Conservation (phyloP, 2,797 vertebrate genomes). For the Percopsis omiscomaycus region DNA sequence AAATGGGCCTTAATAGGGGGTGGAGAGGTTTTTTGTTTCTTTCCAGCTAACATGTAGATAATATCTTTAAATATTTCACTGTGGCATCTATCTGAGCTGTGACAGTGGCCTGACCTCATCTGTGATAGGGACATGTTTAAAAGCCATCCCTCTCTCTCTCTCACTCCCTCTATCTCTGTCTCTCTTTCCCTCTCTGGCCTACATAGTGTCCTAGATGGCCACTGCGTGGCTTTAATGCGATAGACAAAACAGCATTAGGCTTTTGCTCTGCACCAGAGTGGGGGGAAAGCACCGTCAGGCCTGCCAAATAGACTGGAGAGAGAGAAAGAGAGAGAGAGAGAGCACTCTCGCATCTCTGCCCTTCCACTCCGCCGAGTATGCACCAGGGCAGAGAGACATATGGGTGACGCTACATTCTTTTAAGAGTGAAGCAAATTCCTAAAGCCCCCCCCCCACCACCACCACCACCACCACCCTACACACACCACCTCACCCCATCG, state of each 20-base stretch:
- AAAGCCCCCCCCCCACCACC: constrained; percentile 53
- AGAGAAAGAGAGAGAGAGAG: constrained; percentile 42
- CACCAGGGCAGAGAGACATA: constrained; percentile 73
- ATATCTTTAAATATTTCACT: constrained; percentile 41
- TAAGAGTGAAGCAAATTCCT: constrained; percentile 74
- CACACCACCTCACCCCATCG: constrained; percentile 50
- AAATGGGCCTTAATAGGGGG: neutral
- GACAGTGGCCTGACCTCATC: constrained; percentile 41
- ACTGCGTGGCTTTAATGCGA: constrained; percentile 62
- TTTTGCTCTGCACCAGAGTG: constrained; percentile 48
- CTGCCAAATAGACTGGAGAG: constrained; percentile 62
- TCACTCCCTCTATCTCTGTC: constrained; percentile 6
- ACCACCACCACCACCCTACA: constrained; percentile 6
- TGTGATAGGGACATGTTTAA: constrained; percentile 33
- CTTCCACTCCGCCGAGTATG: constrained; percentile 73
- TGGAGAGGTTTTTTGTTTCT: neutral
- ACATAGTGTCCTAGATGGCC: constrained; percentile 67
- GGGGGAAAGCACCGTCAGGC: constrained; percentile 50
- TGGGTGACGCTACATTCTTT: constrained; percentile 78
- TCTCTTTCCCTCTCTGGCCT: constrained; percentile 45
- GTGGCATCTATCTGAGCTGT: constrained; percentile 9
- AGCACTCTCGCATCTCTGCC: constrained; percentile 63
- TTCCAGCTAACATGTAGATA: constrained; percentile 16
- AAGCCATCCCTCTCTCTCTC: constrained; percentile 14
- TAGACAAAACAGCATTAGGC: constrained; percentile 68